These are phyloP conservation scores for Parapristionchus giblindavisi DNA, from an alignment of 2,888 invertebrate species.

Conservation along the genomic window DNA sequence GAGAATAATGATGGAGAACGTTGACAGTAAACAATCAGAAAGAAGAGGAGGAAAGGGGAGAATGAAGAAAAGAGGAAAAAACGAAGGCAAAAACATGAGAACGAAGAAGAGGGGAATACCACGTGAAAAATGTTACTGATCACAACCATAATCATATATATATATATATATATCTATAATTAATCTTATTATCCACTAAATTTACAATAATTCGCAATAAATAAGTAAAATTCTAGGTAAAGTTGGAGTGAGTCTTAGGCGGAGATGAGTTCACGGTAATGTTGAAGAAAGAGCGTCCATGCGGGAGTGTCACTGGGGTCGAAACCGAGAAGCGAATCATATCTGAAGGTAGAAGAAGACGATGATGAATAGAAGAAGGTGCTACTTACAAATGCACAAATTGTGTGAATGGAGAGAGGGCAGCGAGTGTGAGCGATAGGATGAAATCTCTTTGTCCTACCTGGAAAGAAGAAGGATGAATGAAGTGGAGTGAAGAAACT, in stretches of 20 bases:
- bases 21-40: too few relatives aligned
- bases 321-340: constrained; percentile 26
- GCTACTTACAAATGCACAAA: constrained; percentile 32
- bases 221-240: too few relatives aligned
- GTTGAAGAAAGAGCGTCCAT: constrained; percentile 27
- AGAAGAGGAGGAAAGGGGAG: not conserved
- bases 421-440: constrained; percentile 18
- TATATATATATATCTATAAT: too few relatives aligned
- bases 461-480: constrained; percentile 3
- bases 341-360: constrained; percentile 15
- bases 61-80: constrained; percentile 1
- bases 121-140: not conserved
- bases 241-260: not conserved
- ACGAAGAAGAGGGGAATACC: not conserved
- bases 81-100: not conserved
- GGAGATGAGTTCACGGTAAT: constrained; percentile 27
- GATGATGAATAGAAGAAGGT: constrained; percentile 16
- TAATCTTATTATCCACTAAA: too few relatives aligned
- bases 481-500: constrained; percentile 5
- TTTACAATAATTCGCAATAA: too few relatives aligned
- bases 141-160: not conserved
- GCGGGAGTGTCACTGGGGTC: not conserved
- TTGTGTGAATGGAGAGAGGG: constrained; percentile 30
- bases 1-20: too few relatives aligned
- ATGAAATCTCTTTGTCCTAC: constrained; percentile 21